Base-by-base conservation (phyloP, 2,888 invertebrate genomes). In the Yponomeuta cagnagella region DNA sequence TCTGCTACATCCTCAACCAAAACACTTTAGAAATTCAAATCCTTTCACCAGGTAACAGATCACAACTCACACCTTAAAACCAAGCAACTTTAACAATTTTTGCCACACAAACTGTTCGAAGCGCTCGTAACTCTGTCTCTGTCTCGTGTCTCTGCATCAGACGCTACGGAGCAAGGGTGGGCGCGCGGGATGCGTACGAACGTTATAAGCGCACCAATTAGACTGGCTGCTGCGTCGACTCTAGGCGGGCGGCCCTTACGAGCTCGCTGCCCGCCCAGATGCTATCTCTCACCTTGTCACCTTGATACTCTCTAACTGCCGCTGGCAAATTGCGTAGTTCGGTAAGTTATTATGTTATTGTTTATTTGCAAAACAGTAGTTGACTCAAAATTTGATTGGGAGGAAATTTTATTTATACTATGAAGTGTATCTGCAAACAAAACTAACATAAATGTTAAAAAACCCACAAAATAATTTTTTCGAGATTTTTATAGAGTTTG, bases 191-290 rank as follows among this genome's bases (percentile, higher is more conserved):
- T 72, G 81, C 87, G 89, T 86, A 80, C 75, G 79, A 72, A 72
- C 78, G 76, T 77, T 72, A 63, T 82, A 87, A 83, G 84, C 83
- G 84, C 83, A 78, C 73, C 78, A 68, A 77, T 74, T 78, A 78
- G 79, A 88, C 89, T 88, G 86, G 77, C 52, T 73, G 72, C 68
- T 68, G 30, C 48, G 68, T 70, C 67, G 33, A 12, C 10, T 4
- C 65, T 31, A 33, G 73, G 72, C 73, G 72, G 72, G 72, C 72
- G 72, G 70, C 72, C 67, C 30, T 64, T 64, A 64, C n/a, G 30
- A 64, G 72, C 33, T 5, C 73, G 77, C 80, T 76, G 87, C 82
- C 88, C 89, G 88, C 88, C 89, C 84, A 85, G 87, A 85, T 84
- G 83, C 80, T 87, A 88, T 88, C 88, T 83, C 81, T 75, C 76